Evolutionary conservation across 2,888 invertebrate genomes (phyloP).

Genomic region (Mesochorus sp.): DNA sequence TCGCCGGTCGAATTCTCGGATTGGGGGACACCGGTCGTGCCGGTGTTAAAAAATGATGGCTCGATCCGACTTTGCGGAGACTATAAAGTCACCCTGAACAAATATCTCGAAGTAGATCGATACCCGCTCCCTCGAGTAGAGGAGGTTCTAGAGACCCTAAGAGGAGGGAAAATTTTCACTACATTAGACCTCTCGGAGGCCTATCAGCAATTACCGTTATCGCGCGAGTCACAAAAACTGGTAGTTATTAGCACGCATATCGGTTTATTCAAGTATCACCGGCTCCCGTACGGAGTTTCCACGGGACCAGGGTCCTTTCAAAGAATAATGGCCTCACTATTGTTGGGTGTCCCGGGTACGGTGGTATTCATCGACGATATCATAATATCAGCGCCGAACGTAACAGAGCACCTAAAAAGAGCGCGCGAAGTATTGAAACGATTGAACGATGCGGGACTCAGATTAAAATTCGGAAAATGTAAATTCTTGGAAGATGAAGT

Average conservation of each 20-base stretch:
- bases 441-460: slow-evolving; percentile 42
- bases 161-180: slow-evolving; percentile 67
- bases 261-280: slow-evolving; percentile 68
- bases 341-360: slow-evolving; percentile 41
- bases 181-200: slow-evolving; percentile 77
- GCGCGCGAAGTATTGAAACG: slow-evolving; percentile 11
- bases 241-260: slow-evolving; percentile 74
- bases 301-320: slow-evolving; percentile 31
- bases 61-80: too few relatives aligned
- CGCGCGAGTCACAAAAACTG: slow-evolving; percentile 70
- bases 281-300: slow-evolving; percentile 30
- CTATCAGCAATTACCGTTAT: slow-evolving; percentile 74
- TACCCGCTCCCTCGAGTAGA: slow-evolving; percentile 63
- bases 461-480: slow-evolving; percentile 48
- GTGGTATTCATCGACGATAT: slow-evolving; percentile 25
- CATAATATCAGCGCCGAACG: slow-evolving; percentile 1
- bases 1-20: too few relatives aligned
- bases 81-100: slow-evolving; percentile 65
- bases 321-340: slow-evolving; percentile 1
- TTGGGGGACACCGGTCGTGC: too few relatives aligned
- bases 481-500: slow-evolving; percentile 43
- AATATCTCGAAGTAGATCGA: slow-evolving; percentile 51
- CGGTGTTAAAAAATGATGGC: too few relatives aligned
- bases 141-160: slow-evolving; percentile 58
- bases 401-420: neutral